phyloP scores from a whole-genome alignment of 2,797 vertebrate species.

The Cirrhinus mrigala region DNA sequence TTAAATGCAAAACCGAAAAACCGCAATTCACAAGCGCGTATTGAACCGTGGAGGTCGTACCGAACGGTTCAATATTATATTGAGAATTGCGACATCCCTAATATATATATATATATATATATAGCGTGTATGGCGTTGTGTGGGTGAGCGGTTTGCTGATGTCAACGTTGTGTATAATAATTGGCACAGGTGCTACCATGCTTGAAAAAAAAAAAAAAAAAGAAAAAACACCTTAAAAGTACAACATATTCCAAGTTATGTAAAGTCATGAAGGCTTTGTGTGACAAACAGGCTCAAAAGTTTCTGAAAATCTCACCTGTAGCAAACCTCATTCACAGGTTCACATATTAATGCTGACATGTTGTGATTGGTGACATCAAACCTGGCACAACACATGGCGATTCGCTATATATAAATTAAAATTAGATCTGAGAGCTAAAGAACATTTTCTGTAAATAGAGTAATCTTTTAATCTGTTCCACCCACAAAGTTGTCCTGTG shows the following conservation, averaged over 20 bases:
- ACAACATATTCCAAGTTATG: background rate
- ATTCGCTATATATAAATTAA: background rate
- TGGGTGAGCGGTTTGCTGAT: too few species aligned
- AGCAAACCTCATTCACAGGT: background rate
- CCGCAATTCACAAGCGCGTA: too few species aligned
- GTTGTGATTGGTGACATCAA: background rate
- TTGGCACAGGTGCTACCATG: background rate
- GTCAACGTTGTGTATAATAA: too few species aligned
- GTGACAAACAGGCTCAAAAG: background rate
- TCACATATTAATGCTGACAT: background rate
- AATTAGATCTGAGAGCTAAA: background rate
- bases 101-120: too few species aligned
- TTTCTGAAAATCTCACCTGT: background rate
- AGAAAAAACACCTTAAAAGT: background rate
- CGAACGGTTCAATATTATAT: too few species aligned
- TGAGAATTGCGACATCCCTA: too few species aligned
- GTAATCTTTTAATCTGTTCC: background rate
- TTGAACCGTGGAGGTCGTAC: too few species aligned
- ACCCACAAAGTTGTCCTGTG: background rate
- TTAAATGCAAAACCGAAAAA: too few species aligned
- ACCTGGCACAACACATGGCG: background rate
- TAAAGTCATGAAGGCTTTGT: background rate
- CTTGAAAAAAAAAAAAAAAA: too few species aligned
- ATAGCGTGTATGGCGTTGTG: too few species aligned
- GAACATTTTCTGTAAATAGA: background rate